Base-by-base conservation (phyloP, 2,888 invertebrate genomes). In the Graphium colonna region DNA sequence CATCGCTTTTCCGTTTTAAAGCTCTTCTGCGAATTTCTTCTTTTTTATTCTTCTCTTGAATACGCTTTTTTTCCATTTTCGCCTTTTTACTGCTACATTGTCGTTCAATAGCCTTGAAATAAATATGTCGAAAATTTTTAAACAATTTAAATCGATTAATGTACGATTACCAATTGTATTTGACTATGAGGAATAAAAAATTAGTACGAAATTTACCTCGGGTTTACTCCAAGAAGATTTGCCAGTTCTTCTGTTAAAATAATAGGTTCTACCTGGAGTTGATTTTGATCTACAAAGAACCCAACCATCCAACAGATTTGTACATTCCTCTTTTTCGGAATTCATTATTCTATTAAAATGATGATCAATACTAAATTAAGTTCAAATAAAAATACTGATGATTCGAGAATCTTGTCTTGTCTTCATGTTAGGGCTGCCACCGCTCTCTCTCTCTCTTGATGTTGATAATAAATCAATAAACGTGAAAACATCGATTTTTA, bases 271-370 rank as follows among this genome's bases (percentile, higher is more conserved):
- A 5, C 84, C 86, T 15, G 82, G 82, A 60, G 71, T 85, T 18
- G 87, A 85, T 68, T 86, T 89, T 3, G 89, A 89, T 36, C 75
- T 69, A 65, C 88, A 88, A 52, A 79, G 70, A 28, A 84, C 75
- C 89, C 89, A 89, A 55, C 88, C 88, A 54, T 81, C 81, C 75
- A 92, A 91, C 58, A 86, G 61, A 73, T 91, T 67, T 42, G 72
- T 66, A 43, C 65, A 68, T 47, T 70, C 73, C 61, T 76, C 77
- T 68, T 75, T 77, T 63, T 71, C 67, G 58, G 80, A 72, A 77
- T 73, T 84, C 88, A 88, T 88, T 57, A 60, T n/a, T n/a, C 13
- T 36, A 36, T 36, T 36, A 3, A n/a, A n/a, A n/a, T 36, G 3
- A 18, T 52, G 12, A 42, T 26, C 13, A 36, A 36, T 42, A 33